These are phyloP conservation scores for Drosophila neoperkinsi DNA, from an alignment of 2,888 invertebrate genomes.

Conservation along the genomic window DNA sequence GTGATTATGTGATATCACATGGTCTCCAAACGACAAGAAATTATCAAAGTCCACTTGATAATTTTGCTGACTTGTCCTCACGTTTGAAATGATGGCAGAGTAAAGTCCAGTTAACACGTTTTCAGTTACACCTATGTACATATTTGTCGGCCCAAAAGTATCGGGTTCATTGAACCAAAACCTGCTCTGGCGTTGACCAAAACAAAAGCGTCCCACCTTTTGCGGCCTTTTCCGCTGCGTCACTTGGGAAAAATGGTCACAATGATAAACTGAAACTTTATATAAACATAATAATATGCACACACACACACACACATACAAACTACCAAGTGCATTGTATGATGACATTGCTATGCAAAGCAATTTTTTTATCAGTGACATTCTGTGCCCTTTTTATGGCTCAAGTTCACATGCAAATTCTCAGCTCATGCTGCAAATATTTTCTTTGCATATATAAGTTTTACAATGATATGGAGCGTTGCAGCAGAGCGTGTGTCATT, in stretches of 20 bases:
- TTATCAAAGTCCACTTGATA: slow-evolving; percentile 21
- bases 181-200: slow-evolving; percentile 61
- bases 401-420: slow-evolving; percentile 54
- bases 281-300: slow-evolving; percentile 19
- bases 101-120: slow-evolving; percentile 52
- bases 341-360: slow-evolving; percentile 38
- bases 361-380: slow-evolving; percentile 43
- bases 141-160: slow-evolving; percentile 27
- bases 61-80: slow-evolving; percentile 50
- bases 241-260: slow-evolving; percentile 62
- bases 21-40: not conserved
- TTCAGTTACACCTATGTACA: slow-evolving; percentile 42
- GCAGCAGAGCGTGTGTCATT: slow-evolving; percentile 36
- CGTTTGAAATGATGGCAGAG: slow-evolving; percentile 28
- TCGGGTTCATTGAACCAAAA: slow-evolving; percentile 63
- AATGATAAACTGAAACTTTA: slow-evolving; percentile 36
- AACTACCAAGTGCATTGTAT: slow-evolving; percentile 2
- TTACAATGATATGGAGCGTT: slow-evolving; percentile 18
- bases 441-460: slow-evolving; percentile 1
- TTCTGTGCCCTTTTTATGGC: slow-evolving; percentile 41
- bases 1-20: slow-evolving; percentile 37
- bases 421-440: slow-evolving; percentile 10
- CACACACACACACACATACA: slow-evolving; percentile 3
- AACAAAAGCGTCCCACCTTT: slow-evolving; percentile 49
- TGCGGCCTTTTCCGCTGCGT: slow-evolving; percentile 54